Conservation (phyloP, 2,797 vertebrate genomes). For the Emydoidea blandingii region DNA sequence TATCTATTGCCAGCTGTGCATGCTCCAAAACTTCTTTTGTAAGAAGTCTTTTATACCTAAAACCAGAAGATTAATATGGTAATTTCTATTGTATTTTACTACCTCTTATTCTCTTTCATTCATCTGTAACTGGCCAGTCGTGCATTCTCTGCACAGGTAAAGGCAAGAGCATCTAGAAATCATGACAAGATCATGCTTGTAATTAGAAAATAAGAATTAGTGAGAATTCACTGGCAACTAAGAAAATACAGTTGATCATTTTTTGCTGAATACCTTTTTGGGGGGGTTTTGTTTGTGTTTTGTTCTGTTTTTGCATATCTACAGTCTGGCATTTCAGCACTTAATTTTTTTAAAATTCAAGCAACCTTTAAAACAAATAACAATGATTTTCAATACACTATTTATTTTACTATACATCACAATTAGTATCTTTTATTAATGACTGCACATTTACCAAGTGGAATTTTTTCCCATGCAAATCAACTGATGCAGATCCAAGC, state of each 20-base stretch:
- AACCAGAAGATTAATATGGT: neutral
- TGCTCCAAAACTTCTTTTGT: neutral
- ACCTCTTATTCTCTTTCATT: neutral
- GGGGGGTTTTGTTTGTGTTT: neutral
- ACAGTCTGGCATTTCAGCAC: slow-evolving; percentile 39
- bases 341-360: slow-evolving; percentile 6
- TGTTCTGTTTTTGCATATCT: neutral
- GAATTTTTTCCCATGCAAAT: slow-evolving; percentile 55
- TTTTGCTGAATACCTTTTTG: neutral
- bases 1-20: neutral
- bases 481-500: slow-evolving; percentile 75
- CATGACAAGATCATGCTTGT: neutral
- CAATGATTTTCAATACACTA: slow-evolving; percentile 56
- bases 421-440: slow-evolving; percentile 57
- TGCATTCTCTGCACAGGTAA: slow-evolving; percentile 20
- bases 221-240: neutral
- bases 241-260: neutral
- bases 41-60: neutral
- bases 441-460: slow-evolving; percentile 48
- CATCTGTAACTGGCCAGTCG: neutral
- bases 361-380: slow-evolving; percentile 48
- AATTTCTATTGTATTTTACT: neutral
- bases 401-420: slow-evolving; percentile 53
- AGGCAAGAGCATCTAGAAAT: neutral
- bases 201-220: slow-evolving; percentile 1